These are phyloP conservation scores for Meiosimyza platycephala DNA, from an alignment of 2,888 invertebrate species.

Conservation along the genomic window DNA sequence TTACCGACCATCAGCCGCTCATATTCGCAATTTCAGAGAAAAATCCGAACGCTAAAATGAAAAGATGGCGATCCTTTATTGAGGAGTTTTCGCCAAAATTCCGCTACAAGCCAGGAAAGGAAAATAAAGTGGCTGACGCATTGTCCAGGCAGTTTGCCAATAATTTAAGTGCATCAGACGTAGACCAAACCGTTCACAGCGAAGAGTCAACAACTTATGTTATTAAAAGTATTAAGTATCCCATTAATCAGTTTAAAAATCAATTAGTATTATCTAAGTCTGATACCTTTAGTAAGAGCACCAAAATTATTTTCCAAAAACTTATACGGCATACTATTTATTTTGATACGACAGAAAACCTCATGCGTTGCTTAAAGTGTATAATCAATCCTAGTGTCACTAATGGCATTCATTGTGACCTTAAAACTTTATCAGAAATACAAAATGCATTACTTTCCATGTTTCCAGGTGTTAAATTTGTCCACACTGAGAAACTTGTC, in stretches of 20 bases:
- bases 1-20: slow-evolving; percentile 45
- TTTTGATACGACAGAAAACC: slow-evolving; percentile 29
- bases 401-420: slow-evolving; percentile 37
- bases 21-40: slow-evolving; percentile 39
- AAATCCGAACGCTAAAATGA: slow-evolving; percentile 41
- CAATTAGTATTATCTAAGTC: too few species aligned
- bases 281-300: too few species aligned
- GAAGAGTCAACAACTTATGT: slow-evolving; percentile 34
- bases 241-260: too few species aligned
- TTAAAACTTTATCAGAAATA: slow-evolving; percentile 26
- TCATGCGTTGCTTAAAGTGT: slow-evolving; percentile 32
- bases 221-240: slow-evolving; percentile 30
- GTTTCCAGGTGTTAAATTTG: slow-evolving; percentile 36
- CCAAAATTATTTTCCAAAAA: too few species aligned
- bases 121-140: slow-evolving; percentile 42
- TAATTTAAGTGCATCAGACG: slow-evolving; percentile 22
- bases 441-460: slow-evolving; percentile 32
- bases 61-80: slow-evolving; percentile 36
- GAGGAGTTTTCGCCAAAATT: slow-evolving; percentile 41
- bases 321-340: slow-evolving; percentile 19
- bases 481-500: slow-evolving; percentile 31
- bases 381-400: slow-evolving; percentile 32
- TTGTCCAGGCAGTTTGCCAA: slow-evolving; percentile 40
- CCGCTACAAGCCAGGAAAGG: slow-evolving; percentile 41
- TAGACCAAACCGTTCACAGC: slow-evolving; percentile 28